Conservation (phyloP, 2,797 vertebrate genomes). For the Sebastes trivittatus region DNA sequence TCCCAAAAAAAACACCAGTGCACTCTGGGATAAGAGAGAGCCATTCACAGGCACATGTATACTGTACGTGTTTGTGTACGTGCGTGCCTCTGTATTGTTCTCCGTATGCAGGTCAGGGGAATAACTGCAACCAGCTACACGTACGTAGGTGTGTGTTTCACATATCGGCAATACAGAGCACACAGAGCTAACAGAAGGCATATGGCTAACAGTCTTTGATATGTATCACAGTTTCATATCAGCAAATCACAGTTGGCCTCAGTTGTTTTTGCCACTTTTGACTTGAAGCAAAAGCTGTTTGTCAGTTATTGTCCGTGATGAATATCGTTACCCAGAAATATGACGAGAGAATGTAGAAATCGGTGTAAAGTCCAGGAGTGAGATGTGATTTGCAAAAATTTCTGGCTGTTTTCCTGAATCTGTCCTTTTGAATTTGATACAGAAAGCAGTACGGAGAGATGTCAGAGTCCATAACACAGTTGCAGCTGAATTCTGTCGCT, state of each 20-base stretch:
- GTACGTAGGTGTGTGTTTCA: constrained; percentile 51
- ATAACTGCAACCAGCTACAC: constrained; percentile 55
- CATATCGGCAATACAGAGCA: constrained; percentile 65
- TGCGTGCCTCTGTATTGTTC: constrained; percentile 34
- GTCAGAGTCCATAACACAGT: constrained; percentile 21
- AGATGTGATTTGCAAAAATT: constrained; percentile 57
- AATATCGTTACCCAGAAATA: constrained; percentile 26
- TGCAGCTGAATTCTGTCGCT: constrained; percentile 24
- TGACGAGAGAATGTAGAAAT: constrained; percentile 34
- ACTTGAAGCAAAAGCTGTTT: constrained; percentile 47
- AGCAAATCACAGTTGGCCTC: constrained; percentile 53
- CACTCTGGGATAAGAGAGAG: constrained; percentile 48
- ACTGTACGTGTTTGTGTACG: neutral
- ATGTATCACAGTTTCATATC: constrained; percentile 72
- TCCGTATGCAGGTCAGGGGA: constrained; percentile 43
- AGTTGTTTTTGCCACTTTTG: constrained; percentile 49
- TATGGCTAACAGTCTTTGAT: constrained; percentile 82
- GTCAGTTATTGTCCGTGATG: constrained; percentile 28
- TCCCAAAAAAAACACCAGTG: constrained; percentile 37
- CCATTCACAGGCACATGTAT: constrained; percentile 32
- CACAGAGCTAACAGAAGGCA: constrained; percentile 76
- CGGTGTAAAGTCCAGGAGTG: constrained; percentile 25
- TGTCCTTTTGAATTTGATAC: constrained; percentile 26
- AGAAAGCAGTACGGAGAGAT: constrained; percentile 36
- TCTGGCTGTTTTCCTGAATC: constrained; percentile 44